Percentiles rank a stretch among this genome's conserved stretches.
phyloP scores from a whole-genome alignment of 1,140 invertebrate species.

The Lasaia peninsularis region DNA sequence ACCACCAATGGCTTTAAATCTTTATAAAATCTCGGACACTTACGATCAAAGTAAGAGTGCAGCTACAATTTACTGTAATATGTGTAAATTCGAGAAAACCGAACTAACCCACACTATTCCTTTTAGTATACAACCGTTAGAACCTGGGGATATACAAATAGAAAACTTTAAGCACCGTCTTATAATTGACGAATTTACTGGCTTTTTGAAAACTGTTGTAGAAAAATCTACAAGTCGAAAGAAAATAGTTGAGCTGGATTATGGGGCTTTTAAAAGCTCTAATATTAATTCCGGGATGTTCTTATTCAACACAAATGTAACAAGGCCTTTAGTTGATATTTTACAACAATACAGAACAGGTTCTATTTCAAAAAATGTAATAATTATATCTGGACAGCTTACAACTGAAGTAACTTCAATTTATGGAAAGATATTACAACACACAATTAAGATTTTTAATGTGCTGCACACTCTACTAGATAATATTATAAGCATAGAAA shows the following conservation, averaged over 20 bases:
- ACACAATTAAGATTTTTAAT: conserved; percentile 84
- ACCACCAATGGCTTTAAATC: conserved; percentile 84
- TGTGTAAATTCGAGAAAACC: conserved; percentile 67
- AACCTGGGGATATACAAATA: conserved; percentile 84
- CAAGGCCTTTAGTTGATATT: conserved; percentile 48
- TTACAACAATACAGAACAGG: conserved; percentile 38
- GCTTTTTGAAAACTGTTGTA: conserved; percentile 80
- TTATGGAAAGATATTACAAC: conserved; percentile 82
- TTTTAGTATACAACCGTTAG: conserved; percentile 79
- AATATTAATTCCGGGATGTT: conserved; percentile 51
- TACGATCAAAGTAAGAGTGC: conserved; percentile 55
- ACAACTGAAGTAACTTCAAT: conserved; percentile 85
- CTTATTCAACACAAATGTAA: conserved; percentile 53
- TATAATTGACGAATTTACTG: conserved; percentile 84
- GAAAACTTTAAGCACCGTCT: conserved; percentile 85
- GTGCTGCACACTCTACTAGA: conserved; percentile 76
- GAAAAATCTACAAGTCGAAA: conserved; percentile 47
- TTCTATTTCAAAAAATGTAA: conserved; percentile 78
- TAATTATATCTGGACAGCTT: conserved; percentile 85
- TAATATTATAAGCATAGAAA: conserved; percentile 83
- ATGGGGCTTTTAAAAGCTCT: conserved; percentile 53
- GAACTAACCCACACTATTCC: conserved; percentile 40
- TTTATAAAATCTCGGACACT: conserved; percentile 78
- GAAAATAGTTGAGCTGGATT: conserved; percentile 45
- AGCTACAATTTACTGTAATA: conserved; percentile 81